These are phyloP conservation scores for Chiroxiphia lanceolata DNA, from an alignment of 2,797 vertebrate species.

Conservation along the genomic window DNA sequence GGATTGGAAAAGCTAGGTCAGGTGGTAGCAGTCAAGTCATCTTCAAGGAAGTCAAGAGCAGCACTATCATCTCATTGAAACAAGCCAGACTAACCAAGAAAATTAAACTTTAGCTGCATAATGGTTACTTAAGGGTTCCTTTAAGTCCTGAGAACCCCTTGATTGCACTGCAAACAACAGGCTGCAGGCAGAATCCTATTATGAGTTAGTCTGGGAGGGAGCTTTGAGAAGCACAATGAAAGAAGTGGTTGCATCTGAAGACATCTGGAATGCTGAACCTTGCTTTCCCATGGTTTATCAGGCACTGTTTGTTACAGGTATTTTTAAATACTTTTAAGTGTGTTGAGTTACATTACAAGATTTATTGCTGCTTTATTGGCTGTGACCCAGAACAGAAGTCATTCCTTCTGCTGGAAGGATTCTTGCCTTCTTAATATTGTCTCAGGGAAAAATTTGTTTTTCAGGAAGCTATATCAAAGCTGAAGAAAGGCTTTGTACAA, in stretches of 20 bases:
- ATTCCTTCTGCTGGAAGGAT: background rate
- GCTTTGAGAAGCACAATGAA: background rate
- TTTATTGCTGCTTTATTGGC: background rate
- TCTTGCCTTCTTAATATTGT: background rate
- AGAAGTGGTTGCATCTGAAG: background rate
- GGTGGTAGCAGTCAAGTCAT: background rate
- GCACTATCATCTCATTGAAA: background rate
- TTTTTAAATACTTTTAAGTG: background rate
- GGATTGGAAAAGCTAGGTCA: background rate
- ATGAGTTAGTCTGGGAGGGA: background rate
- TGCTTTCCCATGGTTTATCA: background rate
- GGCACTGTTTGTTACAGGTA: background rate
- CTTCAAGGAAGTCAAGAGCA: background rate
- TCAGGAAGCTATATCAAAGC: background rate
- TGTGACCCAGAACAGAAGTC: background rate
- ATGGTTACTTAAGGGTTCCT: background rate
- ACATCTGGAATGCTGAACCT: background rate
- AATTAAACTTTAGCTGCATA: background rate
- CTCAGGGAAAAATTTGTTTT: background rate
- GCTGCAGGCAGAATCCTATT: background rate
- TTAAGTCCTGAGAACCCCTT: background rate
- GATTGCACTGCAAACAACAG: background rate
- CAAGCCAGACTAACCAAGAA: background rate
- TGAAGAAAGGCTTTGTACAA: background rate
- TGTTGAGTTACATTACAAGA: background rate